Base-by-base conservation (phyloP, 2,113 vertebrate genomes). In the Chunga burmeisteri region DNA sequence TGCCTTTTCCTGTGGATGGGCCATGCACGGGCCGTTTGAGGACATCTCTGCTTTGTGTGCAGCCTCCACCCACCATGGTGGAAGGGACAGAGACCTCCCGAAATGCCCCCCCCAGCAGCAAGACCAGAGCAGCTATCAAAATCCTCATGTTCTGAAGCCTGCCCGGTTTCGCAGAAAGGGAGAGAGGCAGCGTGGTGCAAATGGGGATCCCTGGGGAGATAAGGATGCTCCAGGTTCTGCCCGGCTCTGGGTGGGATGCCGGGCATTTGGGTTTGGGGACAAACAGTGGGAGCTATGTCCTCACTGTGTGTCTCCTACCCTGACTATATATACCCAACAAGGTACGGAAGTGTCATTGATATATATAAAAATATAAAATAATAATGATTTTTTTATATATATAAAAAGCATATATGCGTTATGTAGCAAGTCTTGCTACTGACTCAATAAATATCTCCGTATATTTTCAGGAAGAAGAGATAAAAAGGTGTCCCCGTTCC, bases 131-230 rank as follows among this genome's bases (percentile, higher is more conserved):
- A 11, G 15, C 40, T 55, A 21, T 25, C 56, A 17, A 62, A 62
- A 40, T 42, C 49, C 16, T 46, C 18, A 1, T n/a, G 12, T 9
- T 63, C 56, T 55, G 56, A 26, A 79, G 32, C 47, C 65, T 53
- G 30, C 56, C 40, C 6, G 6, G 27, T 61, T 52, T 32, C 26
- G 9, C 11, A 13, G 56, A 55, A 55, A 18, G 6, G 40, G 66
- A 44, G 46, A 26, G 32, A 47, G 30, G 29, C 49, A 40, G 40
- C 15, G 0, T 0, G 6, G 23, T 40, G n/a, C 0, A 2, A 25
- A 25, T 50, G 59, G 14, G 36, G 21, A 12, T 66, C 36, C 44
- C 50, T 1, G 2, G 3, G 11, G 26, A 16, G 44, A 44, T 36
- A 11, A 70, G 47, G 63, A 21, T 55, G 25, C 63, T 70, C 29